Base-by-base conservation (phyloP, 1,140 invertebrate species). In the Cyphomyrmex costatus region DNA sequence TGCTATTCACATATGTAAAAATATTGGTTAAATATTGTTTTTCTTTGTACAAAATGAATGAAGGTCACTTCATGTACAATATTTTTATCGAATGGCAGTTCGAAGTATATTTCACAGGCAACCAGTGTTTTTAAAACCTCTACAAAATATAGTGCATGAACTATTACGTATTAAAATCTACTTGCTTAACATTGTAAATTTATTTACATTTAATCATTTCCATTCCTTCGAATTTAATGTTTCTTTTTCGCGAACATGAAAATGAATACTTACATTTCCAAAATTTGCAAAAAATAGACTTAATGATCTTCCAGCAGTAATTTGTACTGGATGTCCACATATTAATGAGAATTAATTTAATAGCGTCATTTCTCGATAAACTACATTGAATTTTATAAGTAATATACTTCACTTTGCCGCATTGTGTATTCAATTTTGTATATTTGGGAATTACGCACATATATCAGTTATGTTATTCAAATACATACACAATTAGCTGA, bases 241-340 rank as follows among this genome's bases (percentile, higher is more conserved):
- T 76, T 33, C 7, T 36, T 4, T 42, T 58, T 76, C 3, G 0
- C 6, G n/a, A n/a, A 74, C 1, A 36, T 19, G 24, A 60, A 2
- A 63, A 12, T 49, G 3, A 71, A 3, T 51, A 84, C 84, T 86
- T 74, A 90, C 88, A 27, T 46, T 51, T 33, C 65, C 78, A 60
- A 90, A 89, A 63, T 65, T 86, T 46, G 33, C 24, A 2, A 90
- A 60, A 2, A 87, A 83, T 6, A 91, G 33, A 14, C 61, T 53
- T 14, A 92, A 73, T 1, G 92, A 73, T 85, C 89, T 92, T 21
- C 92, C 91, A 74, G 92, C 91, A 0, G 90, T 91, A 16, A 92
- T 89, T 88, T 88, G 90, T 3, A 65, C n/a, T 8, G 92, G 88
- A 66, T 77, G 70, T 53, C 88, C 77, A 68, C 27, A 88, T 87